Percentiles rank a stretch among this genome's conserved stretches.
Evolutionary conservation across 1,140 invertebrate species (phyloP).

Genomic region (Drosophila fuyamai): DNA sequence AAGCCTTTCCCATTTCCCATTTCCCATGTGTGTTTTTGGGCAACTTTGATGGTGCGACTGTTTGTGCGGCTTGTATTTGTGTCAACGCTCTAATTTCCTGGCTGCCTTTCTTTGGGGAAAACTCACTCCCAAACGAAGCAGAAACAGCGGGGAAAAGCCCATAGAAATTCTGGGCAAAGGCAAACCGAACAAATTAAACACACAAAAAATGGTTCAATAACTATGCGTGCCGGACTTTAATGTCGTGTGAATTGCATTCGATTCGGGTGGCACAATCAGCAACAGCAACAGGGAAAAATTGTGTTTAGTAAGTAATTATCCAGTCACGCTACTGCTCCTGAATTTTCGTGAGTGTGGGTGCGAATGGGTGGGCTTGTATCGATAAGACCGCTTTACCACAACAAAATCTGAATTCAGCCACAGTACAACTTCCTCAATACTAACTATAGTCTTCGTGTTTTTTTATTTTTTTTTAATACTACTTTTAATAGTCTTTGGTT

Average conservation of each 20-base stretch:
- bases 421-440: background rate
- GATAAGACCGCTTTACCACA: constrained; percentile 26
- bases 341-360: constrained; percentile 1
- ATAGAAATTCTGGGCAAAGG: background rate
- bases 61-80: constrained; percentile 23
- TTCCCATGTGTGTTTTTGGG: constrained; percentile 32
- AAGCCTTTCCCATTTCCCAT: constrained; percentile 20
- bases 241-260: constrained; percentile 53
- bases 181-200: background rate
- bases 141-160: background rate
- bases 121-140: constrained; percentile 1
- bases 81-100: constrained; percentile 43
- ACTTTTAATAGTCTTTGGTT: too few relatives aligned
- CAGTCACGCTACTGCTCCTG: constrained; percentile 36
- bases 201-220: constrained; percentile 28
- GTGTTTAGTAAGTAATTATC: constrained; percentile 54
- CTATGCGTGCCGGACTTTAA: constrained; percentile 38
- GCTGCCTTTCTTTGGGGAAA: constrained; percentile 11
- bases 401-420: constrained; percentile 2
- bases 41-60: constrained; percentile 13
- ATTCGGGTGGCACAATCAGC: constrained; percentile 16
- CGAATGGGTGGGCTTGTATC: constrained; percentile 7
- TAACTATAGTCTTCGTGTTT: too few relatives aligned
- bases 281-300: constrained; percentile 48
- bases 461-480: too few relatives aligned